These are phyloP conservation scores for Paedocypris micromegethes DNA, from an alignment of 2,797 vertebrate genomes.

Conservation along the genomic window DNA sequence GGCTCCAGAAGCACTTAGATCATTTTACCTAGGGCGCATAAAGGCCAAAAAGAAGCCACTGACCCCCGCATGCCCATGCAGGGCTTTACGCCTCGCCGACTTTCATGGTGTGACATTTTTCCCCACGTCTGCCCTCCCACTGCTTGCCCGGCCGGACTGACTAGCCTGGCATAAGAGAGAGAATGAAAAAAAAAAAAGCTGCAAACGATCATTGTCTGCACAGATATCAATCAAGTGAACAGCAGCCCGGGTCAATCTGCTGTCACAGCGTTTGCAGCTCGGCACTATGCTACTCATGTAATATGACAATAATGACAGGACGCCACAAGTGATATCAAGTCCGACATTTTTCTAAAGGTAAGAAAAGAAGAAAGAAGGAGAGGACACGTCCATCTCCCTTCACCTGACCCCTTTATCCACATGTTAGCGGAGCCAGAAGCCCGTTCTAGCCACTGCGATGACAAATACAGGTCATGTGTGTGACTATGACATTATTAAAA, in stretches of 20 bases:
- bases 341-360: constrained; percentile 46
- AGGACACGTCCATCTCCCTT: constrained; percentile 35
- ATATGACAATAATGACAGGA: constrained; percentile 70
- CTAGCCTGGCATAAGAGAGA: constrained; percentile 57
- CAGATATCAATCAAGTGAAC: constrained; percentile 75
- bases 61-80: constrained; percentile 60
- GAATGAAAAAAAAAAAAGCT: constrained; percentile 18
- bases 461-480: constrained; percentile 59
- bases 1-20: constrained; percentile 81
- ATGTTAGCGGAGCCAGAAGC: constrained; percentile 33
- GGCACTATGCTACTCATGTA: constrained; percentile 61
- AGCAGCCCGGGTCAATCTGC: constrained; percentile 72
- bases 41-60: constrained; percentile 69
- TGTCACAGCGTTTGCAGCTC: constrained; percentile 60
- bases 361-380: constrained; percentile 2
- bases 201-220: constrained; percentile 64
- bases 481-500: constrained; percentile 73
- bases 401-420: constrained; percentile 41
- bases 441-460: constrained; percentile 31
- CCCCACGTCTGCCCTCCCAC: constrained; percentile 53
- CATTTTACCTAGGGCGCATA: constrained; percentile 75
- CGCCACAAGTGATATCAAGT: constrained; percentile 59
- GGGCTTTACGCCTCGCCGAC: constrained; percentile 71
- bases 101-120: constrained; percentile 73
- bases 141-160: constrained; percentile 57